A percentile compares a stretch with the other conserved stretches of the same genome.
Conservation (phyloP, 2,888 invertebrate genomes). For the Diloba caeruleocephala region DNA sequence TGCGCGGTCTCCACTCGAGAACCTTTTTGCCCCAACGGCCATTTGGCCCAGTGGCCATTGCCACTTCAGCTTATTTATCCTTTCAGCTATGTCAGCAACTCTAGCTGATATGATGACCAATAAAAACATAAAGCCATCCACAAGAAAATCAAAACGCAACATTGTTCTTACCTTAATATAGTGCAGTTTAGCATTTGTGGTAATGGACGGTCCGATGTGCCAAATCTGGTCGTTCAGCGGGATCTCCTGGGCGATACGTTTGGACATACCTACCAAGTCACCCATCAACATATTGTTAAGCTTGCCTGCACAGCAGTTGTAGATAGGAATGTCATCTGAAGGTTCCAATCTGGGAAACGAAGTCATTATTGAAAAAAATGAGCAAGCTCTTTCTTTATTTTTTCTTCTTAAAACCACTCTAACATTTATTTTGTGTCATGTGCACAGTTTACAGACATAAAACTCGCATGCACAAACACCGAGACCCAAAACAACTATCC, state of each 20-base stretch:
- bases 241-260: constrained; percentile 80
- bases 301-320: constrained; percentile 94
- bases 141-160: not conserved
- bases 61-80: too few relatives aligned
- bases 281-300: constrained; percentile 91
- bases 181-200: constrained; percentile 89
- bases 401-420: too few relatives aligned
- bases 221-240: constrained; percentile 93
- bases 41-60: too few relatives aligned
- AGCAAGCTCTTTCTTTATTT: not conserved
- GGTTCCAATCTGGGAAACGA: constrained; percentile 62
- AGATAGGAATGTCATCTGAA: constrained; percentile 89
- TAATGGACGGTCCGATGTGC: constrained; percentile 90
- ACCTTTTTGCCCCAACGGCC: too few relatives aligned
- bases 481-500: too few relatives aligned
- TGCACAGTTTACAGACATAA: too few relatives aligned
- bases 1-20: too few relatives aligned
- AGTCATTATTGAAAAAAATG: not conserved
- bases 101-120: too few relatives aligned
- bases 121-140: too few relatives aligned
- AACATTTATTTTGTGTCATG: too few relatives aligned
- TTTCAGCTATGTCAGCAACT: too few relatives aligned
- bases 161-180: constrained; percentile 77
- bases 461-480: too few relatives aligned
- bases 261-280: constrained; percentile 89